Conservation (phyloP, 1,140 invertebrate species). For the Chionoecetes opilio region DNA sequence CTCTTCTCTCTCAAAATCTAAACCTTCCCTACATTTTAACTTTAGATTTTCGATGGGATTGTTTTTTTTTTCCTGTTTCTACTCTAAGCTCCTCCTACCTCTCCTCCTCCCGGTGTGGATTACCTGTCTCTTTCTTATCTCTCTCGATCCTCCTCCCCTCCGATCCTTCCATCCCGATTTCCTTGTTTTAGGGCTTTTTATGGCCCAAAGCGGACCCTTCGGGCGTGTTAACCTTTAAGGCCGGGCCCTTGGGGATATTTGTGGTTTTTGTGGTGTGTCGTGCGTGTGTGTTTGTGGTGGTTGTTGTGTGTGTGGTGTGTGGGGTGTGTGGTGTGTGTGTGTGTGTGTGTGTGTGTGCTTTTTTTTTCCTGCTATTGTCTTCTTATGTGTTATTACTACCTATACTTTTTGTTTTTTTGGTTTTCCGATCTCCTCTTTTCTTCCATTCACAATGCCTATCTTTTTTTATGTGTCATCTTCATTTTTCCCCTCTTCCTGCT, state of each 20-base stretch:
- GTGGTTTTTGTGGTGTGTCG: not conserved
- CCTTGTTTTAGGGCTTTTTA: slow-evolving; percentile 5
- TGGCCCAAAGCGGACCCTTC: not conserved
- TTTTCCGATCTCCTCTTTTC: not conserved
- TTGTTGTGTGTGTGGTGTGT: slow-evolving; percentile 20
- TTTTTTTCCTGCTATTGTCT: too few species aligned
- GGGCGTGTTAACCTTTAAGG: slow-evolving; percentile 38
- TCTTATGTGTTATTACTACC: not conserved
- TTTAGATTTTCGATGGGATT: not conserved
- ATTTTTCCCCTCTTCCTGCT: not conserved
- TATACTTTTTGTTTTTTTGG: too few species aligned
- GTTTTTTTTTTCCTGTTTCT: not conserved
- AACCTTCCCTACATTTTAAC: not conserved
- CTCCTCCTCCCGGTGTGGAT: not conserved
- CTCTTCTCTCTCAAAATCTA: slow-evolving; percentile 34
- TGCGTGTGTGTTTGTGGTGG: slow-evolving; percentile 48
- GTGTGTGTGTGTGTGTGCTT: slow-evolving; percentile 11
- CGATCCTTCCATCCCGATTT: slow-evolving; percentile 31
- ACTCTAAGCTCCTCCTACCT: slow-evolving; percentile 13
- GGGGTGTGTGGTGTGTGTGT: not conserved
- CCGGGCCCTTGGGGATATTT: not conserved
- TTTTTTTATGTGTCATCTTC: not conserved
- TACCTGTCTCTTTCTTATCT: not conserved
- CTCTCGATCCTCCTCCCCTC: not conserved
- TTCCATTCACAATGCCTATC: slow-evolving; percentile 5